phyloP scores from a whole-genome alignment of 2,888 invertebrate genomes.

The Mesochorus sp. region DNA sequence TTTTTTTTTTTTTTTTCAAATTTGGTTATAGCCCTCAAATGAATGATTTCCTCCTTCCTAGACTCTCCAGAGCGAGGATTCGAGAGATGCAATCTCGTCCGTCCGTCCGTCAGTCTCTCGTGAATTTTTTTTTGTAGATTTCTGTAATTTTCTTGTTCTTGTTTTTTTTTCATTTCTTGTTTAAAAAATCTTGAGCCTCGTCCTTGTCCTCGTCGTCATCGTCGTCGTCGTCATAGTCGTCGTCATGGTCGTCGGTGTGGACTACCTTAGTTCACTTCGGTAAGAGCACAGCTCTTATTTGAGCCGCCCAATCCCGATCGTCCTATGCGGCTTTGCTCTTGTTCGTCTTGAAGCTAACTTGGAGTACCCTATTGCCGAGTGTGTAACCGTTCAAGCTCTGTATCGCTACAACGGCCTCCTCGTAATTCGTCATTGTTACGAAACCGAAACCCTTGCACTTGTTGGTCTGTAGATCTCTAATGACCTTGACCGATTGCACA shows the following conservation, averaged over 20 bases:
- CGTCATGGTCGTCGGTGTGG: too few species aligned
- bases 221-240: too few species aligned
- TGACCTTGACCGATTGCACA: slow-evolving; percentile 96
- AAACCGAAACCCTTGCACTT: slow-evolving; percentile 98
- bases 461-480: slow-evolving; percentile 94
- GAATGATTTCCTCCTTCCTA: slow-evolving; percentile 26
- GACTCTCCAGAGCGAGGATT: slow-evolving; percentile 44
- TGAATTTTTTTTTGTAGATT: neutral
- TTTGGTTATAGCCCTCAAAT: slow-evolving; percentile 49
- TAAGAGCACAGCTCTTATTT: slow-evolving; percentile 41
- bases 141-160: slow-evolving; percentile 2
- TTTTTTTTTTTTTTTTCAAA: slow-evolving; percentile 50
- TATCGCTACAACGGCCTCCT: slow-evolving; percentile 95
- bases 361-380: slow-evolving; percentile 94
- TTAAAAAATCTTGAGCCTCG: slow-evolving; percentile 26
- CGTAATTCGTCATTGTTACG: slow-evolving; percentile 97
- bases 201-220: slow-evolving; percentile 5
- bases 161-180: too few species aligned
- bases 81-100: slow-evolving; percentile 36
- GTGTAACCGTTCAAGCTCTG: slow-evolving; percentile 96
- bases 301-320: slow-evolving; percentile 75
- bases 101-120: neutral
- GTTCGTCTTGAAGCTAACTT: slow-evolving; percentile 96
- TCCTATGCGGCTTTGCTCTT: slow-evolving; percentile 89
- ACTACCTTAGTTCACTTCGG: too few species aligned